Evolutionary conservation across 2,113 vertebrate genomes (phyloP).

Genomic region (Promerops cafer): DNA sequence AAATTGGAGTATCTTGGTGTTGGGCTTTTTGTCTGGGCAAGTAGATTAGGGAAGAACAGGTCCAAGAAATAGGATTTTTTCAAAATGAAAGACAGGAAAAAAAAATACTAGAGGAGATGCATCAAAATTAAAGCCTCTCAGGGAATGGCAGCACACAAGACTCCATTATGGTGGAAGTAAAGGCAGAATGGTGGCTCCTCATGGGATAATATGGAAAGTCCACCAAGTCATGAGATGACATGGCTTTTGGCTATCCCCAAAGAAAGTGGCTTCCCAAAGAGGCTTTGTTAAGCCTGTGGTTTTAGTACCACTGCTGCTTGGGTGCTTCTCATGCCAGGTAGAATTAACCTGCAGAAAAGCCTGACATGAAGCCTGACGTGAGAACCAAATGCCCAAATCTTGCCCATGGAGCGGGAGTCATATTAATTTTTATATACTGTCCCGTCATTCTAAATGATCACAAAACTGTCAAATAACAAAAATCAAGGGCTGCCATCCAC

Average conservation of each 20-base stretch:
- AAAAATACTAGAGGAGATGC: not conserved
- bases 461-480: not conserved
- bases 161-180: rapidly evolving
- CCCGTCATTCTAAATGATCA: rapidly evolving
- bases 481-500: not conserved
- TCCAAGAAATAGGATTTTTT: not conserved
- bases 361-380: not conserved
- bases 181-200: not conserved
- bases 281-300: not conserved
- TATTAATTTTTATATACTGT: not conserved
- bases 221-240: rapidly evolving
- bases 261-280: not conserved
- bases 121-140: not conserved
- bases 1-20: not conserved
- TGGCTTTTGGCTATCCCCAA: not conserved
- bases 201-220: not conserved
- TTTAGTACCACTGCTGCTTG: not conserved
- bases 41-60: not conserved
- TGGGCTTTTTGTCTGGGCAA: not conserved
- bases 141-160: not conserved
- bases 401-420: not conserved
- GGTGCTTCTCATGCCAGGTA: not conserved
- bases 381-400: not conserved
- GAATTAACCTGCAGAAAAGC: not conserved
- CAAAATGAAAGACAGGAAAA: not conserved